phyloP scores from a whole-genome alignment of 2,888 invertebrate species.

The Harpagoxenus sublaevis region DNA sequence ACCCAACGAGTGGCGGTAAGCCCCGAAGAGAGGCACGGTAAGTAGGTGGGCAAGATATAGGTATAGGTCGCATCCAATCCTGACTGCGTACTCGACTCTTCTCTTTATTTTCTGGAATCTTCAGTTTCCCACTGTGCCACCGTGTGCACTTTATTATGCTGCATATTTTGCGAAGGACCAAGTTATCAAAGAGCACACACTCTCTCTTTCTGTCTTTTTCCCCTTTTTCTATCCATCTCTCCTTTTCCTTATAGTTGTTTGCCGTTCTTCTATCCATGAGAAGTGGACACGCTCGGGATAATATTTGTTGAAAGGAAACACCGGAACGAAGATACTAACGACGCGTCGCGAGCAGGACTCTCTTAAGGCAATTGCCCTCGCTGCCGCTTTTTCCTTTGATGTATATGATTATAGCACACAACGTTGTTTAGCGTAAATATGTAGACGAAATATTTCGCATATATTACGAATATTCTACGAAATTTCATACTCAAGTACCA shows the following conservation, averaged over 20 bases:
- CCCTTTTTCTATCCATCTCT: background rate
- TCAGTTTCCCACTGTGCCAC: slow-evolving; percentile 4
- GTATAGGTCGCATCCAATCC: slow-evolving; percentile 15
- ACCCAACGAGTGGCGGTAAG: slow-evolving; percentile 28
- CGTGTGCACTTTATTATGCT: slow-evolving; percentile 47
- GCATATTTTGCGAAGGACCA: slow-evolving; percentile 35
- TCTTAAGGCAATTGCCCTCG: slow-evolving; percentile 5
- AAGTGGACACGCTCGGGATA: slow-evolving; percentile 41
- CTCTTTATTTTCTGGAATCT: slow-evolving; percentile 50
- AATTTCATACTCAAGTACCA: background rate
- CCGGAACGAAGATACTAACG: slow-evolving; percentile 45
- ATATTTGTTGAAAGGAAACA: slow-evolving; percentile 53
- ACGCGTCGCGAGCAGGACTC: background rate
- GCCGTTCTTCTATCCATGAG: slow-evolving; percentile 2
- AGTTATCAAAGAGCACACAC: slow-evolving; percentile 15
- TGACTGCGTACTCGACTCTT: slow-evolving; percentile 6
- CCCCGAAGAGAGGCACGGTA: slow-evolving; percentile 16
- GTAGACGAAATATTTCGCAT: slow-evolving; percentile 1
- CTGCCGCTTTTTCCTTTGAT: background rate
- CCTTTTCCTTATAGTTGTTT: background rate
- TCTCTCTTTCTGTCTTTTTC: background rate
- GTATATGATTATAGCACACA: slow-evolving; percentile 1
- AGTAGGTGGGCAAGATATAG: background rate
- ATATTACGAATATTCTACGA: background rate
- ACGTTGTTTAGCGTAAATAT: background rate